These are phyloP conservation scores for Eonycteris spelaea DNA, from an alignment of 2,113 vertebrate species.

Conservation along the genomic window DNA sequence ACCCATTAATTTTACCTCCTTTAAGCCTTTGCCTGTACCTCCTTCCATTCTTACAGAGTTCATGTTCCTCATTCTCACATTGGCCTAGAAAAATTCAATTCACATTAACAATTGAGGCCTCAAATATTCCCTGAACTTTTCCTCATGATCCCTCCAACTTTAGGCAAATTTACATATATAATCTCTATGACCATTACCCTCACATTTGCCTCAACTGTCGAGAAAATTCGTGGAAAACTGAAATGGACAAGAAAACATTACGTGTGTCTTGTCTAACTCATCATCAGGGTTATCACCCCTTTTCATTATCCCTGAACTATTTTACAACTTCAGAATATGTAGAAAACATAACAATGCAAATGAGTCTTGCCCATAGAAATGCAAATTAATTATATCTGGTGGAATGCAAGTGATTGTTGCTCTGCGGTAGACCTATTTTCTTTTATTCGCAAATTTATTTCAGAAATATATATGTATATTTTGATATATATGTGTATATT, in stretches of 20 bases:
- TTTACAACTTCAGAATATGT: neutral
- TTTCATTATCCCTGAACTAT: neutral
- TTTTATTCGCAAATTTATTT: neutral
- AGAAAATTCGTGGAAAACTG: neutral
- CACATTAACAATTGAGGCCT: neutral
- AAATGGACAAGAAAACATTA: neutral
- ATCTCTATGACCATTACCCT: neutral
- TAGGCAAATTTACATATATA: neutral
- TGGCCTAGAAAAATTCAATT: neutral
- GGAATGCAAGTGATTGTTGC: neutral
- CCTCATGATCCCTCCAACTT: neutral
- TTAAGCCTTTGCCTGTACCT: neutral
- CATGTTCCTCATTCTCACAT: neutral
- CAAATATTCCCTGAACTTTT: neutral
- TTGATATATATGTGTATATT: neutral
- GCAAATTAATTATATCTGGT: neutral
- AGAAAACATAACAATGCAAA: neutral
- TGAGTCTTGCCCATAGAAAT: neutral
- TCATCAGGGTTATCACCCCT: neutral
- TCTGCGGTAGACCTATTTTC: neutral
- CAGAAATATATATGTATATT: neutral
- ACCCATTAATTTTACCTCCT: neutral
- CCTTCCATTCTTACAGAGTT: neutral
- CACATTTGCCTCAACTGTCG: neutral
- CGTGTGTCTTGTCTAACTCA: neutral